Conservation (phyloP, 1,140 invertebrate genomes). For the Lepidostoma basale region DNA sequence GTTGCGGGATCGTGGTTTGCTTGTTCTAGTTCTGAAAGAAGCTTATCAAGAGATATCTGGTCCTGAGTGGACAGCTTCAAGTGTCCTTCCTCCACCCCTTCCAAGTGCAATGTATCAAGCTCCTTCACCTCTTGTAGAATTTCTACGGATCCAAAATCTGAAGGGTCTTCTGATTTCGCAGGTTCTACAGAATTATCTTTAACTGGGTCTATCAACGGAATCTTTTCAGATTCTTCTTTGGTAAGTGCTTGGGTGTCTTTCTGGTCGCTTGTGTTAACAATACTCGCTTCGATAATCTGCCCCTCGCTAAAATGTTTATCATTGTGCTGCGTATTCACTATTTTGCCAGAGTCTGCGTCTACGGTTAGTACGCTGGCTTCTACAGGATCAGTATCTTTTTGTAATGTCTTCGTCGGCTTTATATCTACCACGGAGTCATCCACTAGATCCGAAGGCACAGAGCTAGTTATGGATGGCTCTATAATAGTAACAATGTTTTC, state of each 20-base stretch:
- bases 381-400: slow-evolving; percentile 30
- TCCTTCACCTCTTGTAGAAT: slow-evolving; percentile 15
- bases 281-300: slow-evolving; percentile 30
- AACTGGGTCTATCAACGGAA: slow-evolving; percentile 1
- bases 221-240: slow-evolving; percentile 21
- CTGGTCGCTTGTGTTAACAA: slow-evolving; percentile 3
- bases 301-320: slow-evolving; percentile 12
- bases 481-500: slow-evolving; percentile 16
- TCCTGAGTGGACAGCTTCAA: slow-evolving; percentile 44
- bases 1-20: slow-evolving; percentile 54
- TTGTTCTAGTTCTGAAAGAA: slow-evolving; percentile 58
- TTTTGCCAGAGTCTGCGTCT: slow-evolving; percentile 2
- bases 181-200: slow-evolving; percentile 2
- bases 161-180: background rate
- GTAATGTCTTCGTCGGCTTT: slow-evolving; percentile 52
- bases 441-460: slow-evolving; percentile 21
- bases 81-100: slow-evolving; percentile 15
- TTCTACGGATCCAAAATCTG: background rate
- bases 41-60: slow-evolving; percentile 49
- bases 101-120: slow-evolving; percentile 33
- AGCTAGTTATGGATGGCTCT: slow-evolving; percentile 26
- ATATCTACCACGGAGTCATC: slow-evolving; percentile 45
- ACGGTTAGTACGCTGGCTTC: slow-evolving; percentile 39
- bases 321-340: background rate
- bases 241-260: slow-evolving; percentile 10